Conservation (phyloP, 1,140 invertebrate species). For the Ganaspis sp. region DNA sequence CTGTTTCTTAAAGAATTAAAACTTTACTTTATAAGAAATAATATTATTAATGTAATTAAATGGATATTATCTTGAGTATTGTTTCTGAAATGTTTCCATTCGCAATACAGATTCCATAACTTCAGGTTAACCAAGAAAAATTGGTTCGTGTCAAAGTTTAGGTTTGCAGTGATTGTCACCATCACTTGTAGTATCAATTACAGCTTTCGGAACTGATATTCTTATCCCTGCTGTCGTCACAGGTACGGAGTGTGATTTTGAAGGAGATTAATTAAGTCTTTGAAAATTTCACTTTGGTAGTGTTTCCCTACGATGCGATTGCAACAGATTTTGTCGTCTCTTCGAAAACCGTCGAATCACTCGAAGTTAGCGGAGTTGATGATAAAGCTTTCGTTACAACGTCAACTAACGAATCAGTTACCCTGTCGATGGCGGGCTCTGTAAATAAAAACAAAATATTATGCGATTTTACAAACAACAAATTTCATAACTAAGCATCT, state of each 20-base stretch:
- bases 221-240: not conserved
- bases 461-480: too few relatives aligned
- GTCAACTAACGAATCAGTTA: conserved; percentile 54
- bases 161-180: not conserved
- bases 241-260: conserved; percentile 25
- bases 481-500: too few relatives aligned
- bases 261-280: conserved; percentile 27
- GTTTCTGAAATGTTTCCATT: conserved; percentile 1
- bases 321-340: not conserved
- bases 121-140: not conserved
- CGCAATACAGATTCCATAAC: not conserved
- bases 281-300: conserved; percentile 14
- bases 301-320: not conserved
- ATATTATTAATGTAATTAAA: not conserved
- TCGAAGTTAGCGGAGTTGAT: conserved; percentile 22
- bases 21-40: not conserved
- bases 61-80: not conserved
- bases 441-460: not conserved
- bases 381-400: conserved; percentile 48
- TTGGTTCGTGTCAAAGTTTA: not conserved
- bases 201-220: not conserved
- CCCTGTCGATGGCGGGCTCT: conserved; percentile 50
- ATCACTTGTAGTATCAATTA: not conserved
- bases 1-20: not conserved
- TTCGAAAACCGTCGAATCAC: not conserved